phyloP scores from a whole-genome alignment of 2,797 vertebrate genomes.

The Notamacropus eugenii region DNA sequence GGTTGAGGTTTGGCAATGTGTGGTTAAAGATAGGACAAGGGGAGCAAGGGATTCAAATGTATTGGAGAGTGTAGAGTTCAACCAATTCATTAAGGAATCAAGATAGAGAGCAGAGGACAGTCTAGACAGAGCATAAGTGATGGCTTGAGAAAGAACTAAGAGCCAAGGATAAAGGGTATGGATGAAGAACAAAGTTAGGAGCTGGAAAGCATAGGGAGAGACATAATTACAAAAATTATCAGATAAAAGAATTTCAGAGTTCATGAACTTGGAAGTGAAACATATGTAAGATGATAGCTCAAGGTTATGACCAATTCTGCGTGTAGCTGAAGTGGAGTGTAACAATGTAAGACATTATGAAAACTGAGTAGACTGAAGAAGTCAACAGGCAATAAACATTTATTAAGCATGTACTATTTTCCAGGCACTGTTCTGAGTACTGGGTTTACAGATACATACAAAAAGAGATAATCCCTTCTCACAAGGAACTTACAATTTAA shows the following conservation, averaged over 20 bases:
- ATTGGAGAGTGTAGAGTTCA: not conserved
- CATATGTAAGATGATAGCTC: not conserved
- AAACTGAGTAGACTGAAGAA: not conserved
- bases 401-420: not conserved
- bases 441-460: not conserved
- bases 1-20: not conserved
- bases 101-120: not conserved
- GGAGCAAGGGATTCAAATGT: not conserved
- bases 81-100: not conserved
- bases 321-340: not conserved
- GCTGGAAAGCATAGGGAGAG: not conserved
- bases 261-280: not conserved
- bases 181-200: not conserved
- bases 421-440: not conserved
- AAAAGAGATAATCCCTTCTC: not conserved
- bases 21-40: not conserved
- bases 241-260: not conserved
- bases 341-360: too few relatives aligned
- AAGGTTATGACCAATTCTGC: not conserved
- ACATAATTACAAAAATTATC: not conserved
- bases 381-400: not conserved
- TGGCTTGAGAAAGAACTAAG: not conserved
- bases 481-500: not conserved
- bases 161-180: not conserved
- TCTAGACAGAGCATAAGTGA: not conserved